phyloP scores from a whole-genome alignment of 2,888 invertebrate species.

The Nemurella pictetii region DNA sequence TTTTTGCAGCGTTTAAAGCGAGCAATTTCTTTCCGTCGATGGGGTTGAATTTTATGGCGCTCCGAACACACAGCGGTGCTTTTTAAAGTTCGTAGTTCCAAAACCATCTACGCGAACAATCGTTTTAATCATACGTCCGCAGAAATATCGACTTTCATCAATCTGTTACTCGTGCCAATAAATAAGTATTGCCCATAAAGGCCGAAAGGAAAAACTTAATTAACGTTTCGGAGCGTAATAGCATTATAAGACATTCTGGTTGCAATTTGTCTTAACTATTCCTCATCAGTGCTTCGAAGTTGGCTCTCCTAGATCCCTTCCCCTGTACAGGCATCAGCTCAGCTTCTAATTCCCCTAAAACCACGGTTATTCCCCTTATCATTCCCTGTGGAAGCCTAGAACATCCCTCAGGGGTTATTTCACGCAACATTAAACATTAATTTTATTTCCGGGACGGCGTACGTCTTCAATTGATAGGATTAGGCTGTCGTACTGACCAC shows the following conservation, averaged over 20 bases:
- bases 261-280: conserved; percentile 15
- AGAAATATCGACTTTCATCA: background rate
- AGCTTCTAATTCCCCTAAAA: conserved; percentile 22
- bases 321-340: background rate
- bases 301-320: background rate
- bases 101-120: background rate
- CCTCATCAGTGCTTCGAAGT: background rate
- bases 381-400: conserved; percentile 1
- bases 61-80: background rate
- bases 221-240: background rate
- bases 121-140: background rate
- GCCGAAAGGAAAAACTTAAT: background rate
- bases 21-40: background rate
- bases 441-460: conserved; percentile 23
- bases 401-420: conserved; percentile 28
- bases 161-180: background rate
- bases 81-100: background rate
- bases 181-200: background rate
- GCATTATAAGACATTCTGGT: background rate
- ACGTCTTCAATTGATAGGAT: conserved; percentile 21
- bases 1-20: background rate
- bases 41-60: background rate
- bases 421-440: conserved; percentile 25
- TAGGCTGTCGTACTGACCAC: conserved; percentile 19
- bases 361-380: conserved; percentile 25